Conservation (phyloP, 2,888 invertebrate genomes). For the Trileptium ribeirensis region DNA sequence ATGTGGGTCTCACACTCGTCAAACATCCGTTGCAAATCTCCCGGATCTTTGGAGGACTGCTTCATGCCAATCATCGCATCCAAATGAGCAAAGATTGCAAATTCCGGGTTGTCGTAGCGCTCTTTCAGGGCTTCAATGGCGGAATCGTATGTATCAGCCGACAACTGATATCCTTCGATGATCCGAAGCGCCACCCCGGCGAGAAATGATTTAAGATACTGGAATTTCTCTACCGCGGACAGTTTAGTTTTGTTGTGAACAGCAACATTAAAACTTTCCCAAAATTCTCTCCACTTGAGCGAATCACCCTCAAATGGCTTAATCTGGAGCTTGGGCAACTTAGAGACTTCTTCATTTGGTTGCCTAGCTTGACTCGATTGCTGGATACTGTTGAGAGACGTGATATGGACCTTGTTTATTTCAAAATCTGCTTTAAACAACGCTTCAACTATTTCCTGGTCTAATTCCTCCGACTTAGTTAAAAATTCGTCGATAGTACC, state of each 20-base stretch:
- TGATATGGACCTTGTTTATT: background rate
- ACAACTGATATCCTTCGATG: background rate
- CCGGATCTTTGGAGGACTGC: background rate
- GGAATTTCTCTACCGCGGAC: background rate
- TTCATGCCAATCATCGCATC: background rate
- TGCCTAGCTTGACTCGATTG: background rate
- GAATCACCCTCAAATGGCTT: background rate
- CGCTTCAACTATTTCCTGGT: background rate
- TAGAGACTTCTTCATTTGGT: background rate
- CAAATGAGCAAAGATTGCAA: background rate
- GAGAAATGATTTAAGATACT: background rate
- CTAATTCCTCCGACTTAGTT: background rate
- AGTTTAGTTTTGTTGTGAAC: background rate
- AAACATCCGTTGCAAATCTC: background rate
- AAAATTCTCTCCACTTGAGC: background rate
- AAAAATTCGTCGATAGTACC: background rate
- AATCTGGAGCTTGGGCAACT: background rate
- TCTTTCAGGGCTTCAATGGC: background rate
- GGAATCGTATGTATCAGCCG: background rate
- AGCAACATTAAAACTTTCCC: background rate
- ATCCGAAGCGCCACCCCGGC: background rate
- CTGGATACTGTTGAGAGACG: background rate
- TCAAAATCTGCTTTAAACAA: background rate
- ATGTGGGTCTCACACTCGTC: too few relatives aligned
- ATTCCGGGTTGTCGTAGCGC: background rate